phyloP scores from a whole-genome alignment of 2,113 vertebrate species.

The Hyaena hyaena region DNA sequence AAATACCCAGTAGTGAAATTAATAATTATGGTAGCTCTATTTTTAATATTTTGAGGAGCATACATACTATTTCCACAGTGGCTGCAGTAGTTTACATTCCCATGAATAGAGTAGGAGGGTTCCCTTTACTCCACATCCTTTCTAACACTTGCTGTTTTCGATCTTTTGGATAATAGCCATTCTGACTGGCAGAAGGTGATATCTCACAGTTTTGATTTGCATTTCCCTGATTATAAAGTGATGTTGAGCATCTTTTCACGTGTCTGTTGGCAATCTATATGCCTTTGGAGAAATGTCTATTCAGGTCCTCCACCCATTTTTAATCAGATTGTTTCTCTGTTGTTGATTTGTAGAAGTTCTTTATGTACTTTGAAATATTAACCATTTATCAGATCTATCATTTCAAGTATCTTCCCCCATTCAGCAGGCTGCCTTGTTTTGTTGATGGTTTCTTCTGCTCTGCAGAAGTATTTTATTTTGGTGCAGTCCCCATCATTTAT shows the following conservation, averaged over 20 bases:
- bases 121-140: neutral
- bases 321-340: neutral
- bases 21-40: neutral
- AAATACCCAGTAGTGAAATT: neutral
- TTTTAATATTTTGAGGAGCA: neutral
- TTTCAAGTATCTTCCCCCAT: neutral
- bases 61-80: neutral
- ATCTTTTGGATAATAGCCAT: neutral
- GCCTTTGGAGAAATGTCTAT: neutral
- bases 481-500: neutral
- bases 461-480: neutral
- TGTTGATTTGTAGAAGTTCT: neutral
- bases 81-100: neutral
- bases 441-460: neutral
- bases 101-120: neutral
- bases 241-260: neutral
- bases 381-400: neutral
- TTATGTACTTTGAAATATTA: neutral
- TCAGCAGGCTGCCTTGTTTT: neutral
- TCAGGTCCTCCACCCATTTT: neutral
- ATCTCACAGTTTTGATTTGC: neutral
- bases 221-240: neutral
- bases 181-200: neutral
- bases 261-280: neutral
- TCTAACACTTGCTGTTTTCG: neutral